Evolutionary conservation across 2,888 invertebrate species (phyloP).

Genomic region (Rugalucina vietnamica): DNA sequence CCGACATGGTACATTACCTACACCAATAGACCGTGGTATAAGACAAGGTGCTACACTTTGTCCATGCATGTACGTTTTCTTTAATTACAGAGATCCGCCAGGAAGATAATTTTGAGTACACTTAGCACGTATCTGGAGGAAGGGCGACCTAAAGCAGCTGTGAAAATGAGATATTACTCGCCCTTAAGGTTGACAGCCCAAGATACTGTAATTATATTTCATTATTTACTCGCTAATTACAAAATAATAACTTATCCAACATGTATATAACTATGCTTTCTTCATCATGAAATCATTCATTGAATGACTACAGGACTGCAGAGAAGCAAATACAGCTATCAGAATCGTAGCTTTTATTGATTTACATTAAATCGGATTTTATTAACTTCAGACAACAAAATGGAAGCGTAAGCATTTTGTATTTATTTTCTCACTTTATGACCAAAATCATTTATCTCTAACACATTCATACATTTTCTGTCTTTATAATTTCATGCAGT

Average conservation of each 20-base stretch:
- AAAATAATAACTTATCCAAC: neutral
- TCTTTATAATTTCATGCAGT: too few species aligned
- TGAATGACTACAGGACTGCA: too few species aligned
- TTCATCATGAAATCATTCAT: neutral
- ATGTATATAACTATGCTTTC: neutral
- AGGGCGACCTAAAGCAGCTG: neutral
- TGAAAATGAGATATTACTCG: neutral
- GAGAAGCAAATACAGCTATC: too few species aligned
- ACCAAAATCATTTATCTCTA: too few species aligned
- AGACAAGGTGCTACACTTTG: neutral
- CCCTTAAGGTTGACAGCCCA: neutral
- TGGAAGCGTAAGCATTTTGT: too few species aligned
- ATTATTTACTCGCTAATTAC: neutral
- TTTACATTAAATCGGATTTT: too few species aligned
- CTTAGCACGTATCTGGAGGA: constrained; percentile 1
- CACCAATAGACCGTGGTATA: neutral
- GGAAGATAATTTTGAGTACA: constrained; percentile 11
- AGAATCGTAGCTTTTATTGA: too few species aligned
- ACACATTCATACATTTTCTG: too few species aligned
- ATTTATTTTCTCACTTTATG: too few species aligned
- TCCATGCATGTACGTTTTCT: neutral
- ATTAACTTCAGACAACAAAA: too few species aligned
- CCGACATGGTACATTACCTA: neutral
- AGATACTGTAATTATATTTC: neutral
- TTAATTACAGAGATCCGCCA: neutral